Percentiles rank a stretch among this genome's conserved stretches.
Evolutionary conservation across 2,888 invertebrate genomes (phyloP).

Genomic region (Pseudeuparius sepicola): DNA sequence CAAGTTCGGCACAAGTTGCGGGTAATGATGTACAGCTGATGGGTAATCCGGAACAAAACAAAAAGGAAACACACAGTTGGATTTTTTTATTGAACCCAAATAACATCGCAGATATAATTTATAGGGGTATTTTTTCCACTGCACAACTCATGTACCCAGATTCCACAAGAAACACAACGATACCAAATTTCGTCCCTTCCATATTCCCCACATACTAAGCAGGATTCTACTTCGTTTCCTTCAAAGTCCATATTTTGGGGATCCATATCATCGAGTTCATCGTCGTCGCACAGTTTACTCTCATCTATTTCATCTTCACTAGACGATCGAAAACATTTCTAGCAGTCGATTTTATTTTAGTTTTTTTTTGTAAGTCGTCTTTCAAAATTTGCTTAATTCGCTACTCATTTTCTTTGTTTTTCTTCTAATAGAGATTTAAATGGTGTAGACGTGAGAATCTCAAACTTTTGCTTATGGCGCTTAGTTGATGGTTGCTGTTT

Average conservation of each 20-base stretch:
- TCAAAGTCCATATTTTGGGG: neutral
- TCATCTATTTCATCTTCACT: slow-evolving; percentile 1
- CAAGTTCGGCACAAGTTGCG: neutral
- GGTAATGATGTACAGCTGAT: neutral
- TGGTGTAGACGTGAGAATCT: slow-evolving; percentile 1
- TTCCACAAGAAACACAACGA: slow-evolving; percentile 2
- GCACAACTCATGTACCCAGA: slow-evolving; percentile 5
- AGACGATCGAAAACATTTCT: neutral
- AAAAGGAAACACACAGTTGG: too few species aligned
- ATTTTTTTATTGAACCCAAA: too few species aligned
- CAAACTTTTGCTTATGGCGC: neutral
- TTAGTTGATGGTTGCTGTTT: neutral
- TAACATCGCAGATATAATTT: slow-evolving; percentile 4
- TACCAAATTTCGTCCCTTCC: slow-evolving; percentile 4
- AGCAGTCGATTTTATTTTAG: neutral
- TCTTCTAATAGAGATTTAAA: neutral
- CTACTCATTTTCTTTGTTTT: neutral
- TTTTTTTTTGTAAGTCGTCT: neutral
- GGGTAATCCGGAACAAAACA: slow-evolving; percentile 1
- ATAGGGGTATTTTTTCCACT: slow-evolving; percentile 1
- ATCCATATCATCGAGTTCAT: neutral
- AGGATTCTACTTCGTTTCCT: neutral
- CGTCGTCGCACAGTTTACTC: neutral
- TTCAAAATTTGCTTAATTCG: neutral
- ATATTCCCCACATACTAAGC: neutral